Evolutionary conservation across 2,888 invertebrate species (phyloP), one percentile per base, ranked within the genome.

Genomic region (Diaphora mendica): DNA sequence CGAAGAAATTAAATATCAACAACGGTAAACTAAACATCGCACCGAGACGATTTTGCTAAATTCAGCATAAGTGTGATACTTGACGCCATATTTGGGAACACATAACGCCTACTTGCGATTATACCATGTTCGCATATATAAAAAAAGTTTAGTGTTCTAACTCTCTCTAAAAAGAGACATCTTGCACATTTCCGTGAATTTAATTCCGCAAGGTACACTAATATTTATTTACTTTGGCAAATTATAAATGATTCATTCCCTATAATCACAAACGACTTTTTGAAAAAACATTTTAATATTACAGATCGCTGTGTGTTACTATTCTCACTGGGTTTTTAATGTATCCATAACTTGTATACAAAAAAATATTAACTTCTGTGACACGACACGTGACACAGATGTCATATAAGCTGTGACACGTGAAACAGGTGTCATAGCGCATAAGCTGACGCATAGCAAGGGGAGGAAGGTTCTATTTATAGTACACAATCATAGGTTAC

Each of bases 101-200:
- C 5, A 59, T 67, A 65, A 66, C 74, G 64, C 67, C 76, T 35
- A 81, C 74, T 42, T 55, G 51, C 11, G 51, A 55, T 55, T 73
- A 68, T n/a, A 23, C 3, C 30, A 15, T 2, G 26, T 62, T 26
- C 30, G 11, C 1, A 30, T 30, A 30, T 13, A 59, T 13, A 59
- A 59, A 23, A 59, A 23, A 26, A 11, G n/a, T n/a, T 7, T 30
- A 13, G 26, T 30, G 30, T 62, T 30, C 13, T 11, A 13, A 13
- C 26, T 26, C 26, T 59, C 59, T 59, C 35, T n/a, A 26, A 59
- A 59, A 51, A 20, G 59, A 59, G 26, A 59, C 11, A 55, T 8
- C 55, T 55, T 11, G 2, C 55, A 55, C n/a, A 55, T 23, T 39
- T 39, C 20, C 15, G 64, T 9, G 20, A 33, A 33, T 30, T 33